Evolutionary conservation across 2,113 vertebrate species (phyloP), one percentile per base, ranked within the genome.

Genomic region (Arenaria interpres): DNA sequence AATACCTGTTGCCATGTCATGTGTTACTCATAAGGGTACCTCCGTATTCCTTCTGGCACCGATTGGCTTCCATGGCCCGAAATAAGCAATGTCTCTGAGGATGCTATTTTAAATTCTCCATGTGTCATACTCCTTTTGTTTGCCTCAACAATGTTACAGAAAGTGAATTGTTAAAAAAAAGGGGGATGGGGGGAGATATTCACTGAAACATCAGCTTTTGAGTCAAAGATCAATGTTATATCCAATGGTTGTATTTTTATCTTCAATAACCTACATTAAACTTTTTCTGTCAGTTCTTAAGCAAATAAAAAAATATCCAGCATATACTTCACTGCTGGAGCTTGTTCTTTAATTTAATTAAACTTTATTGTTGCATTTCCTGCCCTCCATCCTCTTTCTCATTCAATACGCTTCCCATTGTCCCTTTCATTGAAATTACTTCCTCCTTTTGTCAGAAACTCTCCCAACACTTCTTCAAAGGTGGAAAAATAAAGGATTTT

Each of bases 291-390:
- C 25, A 16, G 48, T 95, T 88, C 68, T 94, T 91, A 84, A 60
- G 45, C 4, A 17, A 71, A 54, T 85, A 17, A 71, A 54, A 88
- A 71, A n/a, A 22, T n/a, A 22, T 60, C 39, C 51, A 76, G 62
- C 54, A 69, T 83, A 93, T 81, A 83, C 74, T 96, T 91, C 83
- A 80, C 93, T 85, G 96, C 75, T 92, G 91, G 89, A 96, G 32
- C 37, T 93, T 89, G 85, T 90, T 96, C 94, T 95, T 93, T 95
- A 95, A 94, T 93, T 95, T 92, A 97, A 97, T 97, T 97, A 94
- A 96, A 96, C 63, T 91, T 93, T 71, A 87, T 92, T 96, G 69
- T 96, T 88, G 89, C 28, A 37, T 92, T 93, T 92, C 67, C 69
- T 95, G 74, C 74, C 85, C 51, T 96, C 83, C 24, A 60, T 94